These are phyloP conservation scores for Drosophila obscura DNA, from an alignment of 1,140 invertebrate species.

Conservation along the genomic window DNA sequence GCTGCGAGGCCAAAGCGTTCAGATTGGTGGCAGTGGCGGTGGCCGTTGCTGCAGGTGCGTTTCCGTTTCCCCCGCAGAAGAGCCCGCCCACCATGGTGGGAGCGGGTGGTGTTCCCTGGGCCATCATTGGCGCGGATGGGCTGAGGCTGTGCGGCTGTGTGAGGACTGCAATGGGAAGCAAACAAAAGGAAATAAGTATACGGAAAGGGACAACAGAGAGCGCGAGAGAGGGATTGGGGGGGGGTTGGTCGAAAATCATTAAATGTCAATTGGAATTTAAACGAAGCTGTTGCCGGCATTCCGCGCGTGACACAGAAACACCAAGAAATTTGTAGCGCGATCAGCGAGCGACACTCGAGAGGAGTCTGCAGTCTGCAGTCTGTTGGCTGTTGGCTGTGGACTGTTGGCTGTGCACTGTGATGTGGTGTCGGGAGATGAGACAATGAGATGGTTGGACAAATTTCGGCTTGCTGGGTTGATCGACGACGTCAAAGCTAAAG, in stretches of 20 bases:
- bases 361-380: no score
- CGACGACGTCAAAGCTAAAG: slow-evolving; percentile 54
- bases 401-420: no score
- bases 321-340: slow-evolving; percentile 75
- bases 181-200: neutral
- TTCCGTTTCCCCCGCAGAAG: slow-evolving; percentile 57
- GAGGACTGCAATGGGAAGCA: slow-evolving; percentile 51
- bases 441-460: slow-evolving; percentile 64
- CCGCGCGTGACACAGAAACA: slow-evolving; percentile 79
- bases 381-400: no score
- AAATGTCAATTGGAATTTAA: slow-evolving; percentile 81
- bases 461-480: slow-evolving; percentile 74
- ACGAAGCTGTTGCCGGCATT: slow-evolving; percentile 80
- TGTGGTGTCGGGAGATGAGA: neutral
- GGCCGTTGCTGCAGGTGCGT: slow-evolving; percentile 80
- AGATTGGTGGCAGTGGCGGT: slow-evolving; percentile 85
- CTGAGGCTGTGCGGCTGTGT: slow-evolving; percentile 59
- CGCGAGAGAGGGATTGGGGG: neutral
- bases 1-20: slow-evolving; percentile 88
- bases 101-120: slow-evolving; percentile 84
- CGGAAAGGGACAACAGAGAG: slow-evolving; percentile 7
- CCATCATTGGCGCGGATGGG: slow-evolving; percentile 78
- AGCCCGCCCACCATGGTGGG: slow-evolving; percentile 70
- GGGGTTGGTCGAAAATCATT: slow-evolving; percentile 67
- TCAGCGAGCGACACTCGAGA: slow-evolving; percentile 3